Percentiles rank a stretch among this genome's conserved stretches.
Evolutionary conservation across 2,113 vertebrate species (phyloP).

Genomic region (Danionella cerebrum): DNA sequence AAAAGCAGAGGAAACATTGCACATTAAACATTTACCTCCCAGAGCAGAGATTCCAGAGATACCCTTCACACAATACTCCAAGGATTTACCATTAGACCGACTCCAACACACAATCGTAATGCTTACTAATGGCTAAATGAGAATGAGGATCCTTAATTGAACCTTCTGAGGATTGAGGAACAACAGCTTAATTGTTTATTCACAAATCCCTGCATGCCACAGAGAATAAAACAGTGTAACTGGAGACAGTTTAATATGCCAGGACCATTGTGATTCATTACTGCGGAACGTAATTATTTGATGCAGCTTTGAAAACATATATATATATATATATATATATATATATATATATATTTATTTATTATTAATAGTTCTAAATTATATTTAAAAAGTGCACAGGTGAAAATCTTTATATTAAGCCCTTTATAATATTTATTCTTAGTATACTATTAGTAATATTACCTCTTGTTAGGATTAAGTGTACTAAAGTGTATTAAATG

Average conservation of each 20-base stretch:
- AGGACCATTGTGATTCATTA: slow-evolving; percentile 28
- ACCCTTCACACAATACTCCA: not conserved
- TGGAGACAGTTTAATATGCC: slow-evolving; percentile 7
- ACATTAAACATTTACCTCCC: slow-evolving; percentile 29
- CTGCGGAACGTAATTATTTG: slow-evolving; percentile 25
- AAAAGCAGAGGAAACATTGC: not conserved
- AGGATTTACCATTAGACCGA: not conserved
- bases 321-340: no score
- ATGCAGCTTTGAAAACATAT: not conserved
- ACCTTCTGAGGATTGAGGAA: slow-evolving; percentile 29
- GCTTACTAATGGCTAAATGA: slow-evolving; percentile 17
- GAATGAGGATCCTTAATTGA: slow-evolving; percentile 28
- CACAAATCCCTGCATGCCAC: not conserved
- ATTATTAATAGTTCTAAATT: not conserved
- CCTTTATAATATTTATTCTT: no score
- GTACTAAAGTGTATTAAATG: no score
- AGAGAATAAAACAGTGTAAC: slow-evolving; percentile 27
- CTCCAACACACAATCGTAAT: not conserved
- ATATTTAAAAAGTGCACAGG: no score
- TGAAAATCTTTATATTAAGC: no score
- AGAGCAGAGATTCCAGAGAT: not conserved
- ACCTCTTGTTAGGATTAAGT: no score
- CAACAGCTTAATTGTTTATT: slow-evolving; percentile 32
- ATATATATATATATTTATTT: no score
- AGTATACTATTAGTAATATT: no score